These are phyloP conservation scores for Regulus satrapa DNA, from an alignment of 2,113 vertebrate genomes.

Conservation along the genomic window DNA sequence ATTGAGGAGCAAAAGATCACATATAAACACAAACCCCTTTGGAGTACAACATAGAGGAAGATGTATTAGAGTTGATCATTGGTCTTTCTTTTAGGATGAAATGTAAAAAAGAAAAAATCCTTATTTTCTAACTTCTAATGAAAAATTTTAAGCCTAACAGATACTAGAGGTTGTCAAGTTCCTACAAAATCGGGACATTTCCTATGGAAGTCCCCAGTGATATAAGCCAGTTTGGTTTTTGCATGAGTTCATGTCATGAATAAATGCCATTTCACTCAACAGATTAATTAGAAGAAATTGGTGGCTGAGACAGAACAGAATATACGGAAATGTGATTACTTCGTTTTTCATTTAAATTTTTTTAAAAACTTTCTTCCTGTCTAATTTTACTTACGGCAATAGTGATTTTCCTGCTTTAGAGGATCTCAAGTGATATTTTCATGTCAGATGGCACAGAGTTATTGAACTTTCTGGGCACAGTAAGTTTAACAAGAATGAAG, in stretches of 20 bases:
- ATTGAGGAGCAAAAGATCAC: neutral
- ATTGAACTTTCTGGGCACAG: neutral
- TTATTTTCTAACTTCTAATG: neutral
- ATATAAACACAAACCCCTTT: neutral
- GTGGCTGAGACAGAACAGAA: neutral
- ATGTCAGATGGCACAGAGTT: neutral
- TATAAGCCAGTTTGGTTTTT: neutral
- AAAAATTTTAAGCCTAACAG: neutral
- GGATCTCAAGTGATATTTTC: neutral
- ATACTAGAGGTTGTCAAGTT: neutral
- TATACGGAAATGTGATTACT: neutral
- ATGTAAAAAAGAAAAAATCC: neutral
- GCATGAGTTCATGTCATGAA: neutral
- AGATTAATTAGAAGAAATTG: constrained; percentile 20
- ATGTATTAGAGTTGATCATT: neutral
- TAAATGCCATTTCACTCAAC: neutral
- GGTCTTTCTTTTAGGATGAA: neutral
- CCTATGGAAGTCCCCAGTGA: neutral
- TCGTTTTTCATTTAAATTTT: neutral
- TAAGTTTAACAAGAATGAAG: neutral
- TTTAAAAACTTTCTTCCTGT: neutral
- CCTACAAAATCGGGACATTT: neutral
- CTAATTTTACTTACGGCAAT: neutral
- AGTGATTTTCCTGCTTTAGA: neutral
- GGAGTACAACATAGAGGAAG: neutral